Evolutionary conservation across 1,140 invertebrate genomes (phyloP).

Genomic region (Eubasilissa regina): DNA sequence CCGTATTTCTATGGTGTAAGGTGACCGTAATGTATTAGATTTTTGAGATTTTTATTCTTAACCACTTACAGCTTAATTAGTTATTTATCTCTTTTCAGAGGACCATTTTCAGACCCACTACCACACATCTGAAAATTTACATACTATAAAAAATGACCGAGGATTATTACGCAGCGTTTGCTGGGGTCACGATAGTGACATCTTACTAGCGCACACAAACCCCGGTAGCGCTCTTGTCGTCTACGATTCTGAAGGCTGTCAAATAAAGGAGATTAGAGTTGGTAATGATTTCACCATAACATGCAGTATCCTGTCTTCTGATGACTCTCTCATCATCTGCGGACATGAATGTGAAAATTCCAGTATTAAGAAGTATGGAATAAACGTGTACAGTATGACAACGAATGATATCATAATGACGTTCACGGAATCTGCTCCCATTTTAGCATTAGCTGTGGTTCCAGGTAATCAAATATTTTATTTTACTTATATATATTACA

Average conservation of each 20-base stretch:
- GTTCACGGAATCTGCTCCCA: constrained; percentile 38
- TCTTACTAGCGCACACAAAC: constrained; percentile 45
- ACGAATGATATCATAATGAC: constrained; percentile 35
- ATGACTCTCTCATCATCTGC: constrained; percentile 46
- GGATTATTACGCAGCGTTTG: constrained; percentile 17
- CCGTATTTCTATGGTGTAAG: too few relatives aligned
- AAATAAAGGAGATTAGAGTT: constrained; percentile 8
- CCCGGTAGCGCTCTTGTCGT: constrained; percentile 37
- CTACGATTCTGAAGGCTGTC: constrained; percentile 7
- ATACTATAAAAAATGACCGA: neutral
- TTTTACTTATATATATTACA: constrained; percentile 25
- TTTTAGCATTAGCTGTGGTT: constrained; percentile 36
- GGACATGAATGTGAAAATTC: constrained; percentile 14
- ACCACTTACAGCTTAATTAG: too few relatives aligned
- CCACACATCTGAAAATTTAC: neutral
- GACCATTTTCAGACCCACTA: constrained; percentile 34
- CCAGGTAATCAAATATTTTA: constrained; percentile 43
- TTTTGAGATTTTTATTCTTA: too few relatives aligned
- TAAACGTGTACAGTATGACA: constrained; percentile 45
- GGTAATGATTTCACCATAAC: constrained; percentile 39
- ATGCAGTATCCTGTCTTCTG: constrained; percentile 44
- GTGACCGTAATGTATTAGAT: too few relatives aligned
- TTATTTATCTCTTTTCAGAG: neutral
- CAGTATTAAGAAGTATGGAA: constrained; percentile 21
- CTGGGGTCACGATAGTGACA: constrained; percentile 46